Conservation (phyloP, 2,113 vertebrate species). For the Diadophis punctatus region DNA sequence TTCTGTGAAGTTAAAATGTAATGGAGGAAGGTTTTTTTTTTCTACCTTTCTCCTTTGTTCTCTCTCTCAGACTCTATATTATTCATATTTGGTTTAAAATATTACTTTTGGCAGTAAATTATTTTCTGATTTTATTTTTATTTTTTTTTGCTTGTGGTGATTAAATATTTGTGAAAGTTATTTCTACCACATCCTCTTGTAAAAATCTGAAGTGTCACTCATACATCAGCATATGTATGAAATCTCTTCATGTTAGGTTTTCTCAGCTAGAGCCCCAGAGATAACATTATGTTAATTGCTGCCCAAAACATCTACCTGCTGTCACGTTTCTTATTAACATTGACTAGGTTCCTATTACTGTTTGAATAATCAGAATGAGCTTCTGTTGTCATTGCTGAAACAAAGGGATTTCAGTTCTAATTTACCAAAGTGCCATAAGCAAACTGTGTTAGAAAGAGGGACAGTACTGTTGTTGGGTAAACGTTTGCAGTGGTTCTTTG, state of each 20-base stretch:
- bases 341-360: conserved; percentile 36
- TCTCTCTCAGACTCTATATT: too few relatives aligned
- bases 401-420: conserved; percentile 56
- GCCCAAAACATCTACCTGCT: conserved; percentile 48
- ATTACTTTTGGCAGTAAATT: neutral
- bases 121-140: neutral
- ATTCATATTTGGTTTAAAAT: conserved; percentile 38
- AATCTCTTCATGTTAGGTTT: conserved; percentile 50
- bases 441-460: conserved; percentile 31
- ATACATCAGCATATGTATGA: conserved; percentile 36
- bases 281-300: conserved; percentile 55
- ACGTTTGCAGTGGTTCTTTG: conserved; percentile 14
- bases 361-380: conserved; percentile 28
- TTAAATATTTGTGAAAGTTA: conserved; percentile 52
- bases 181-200: conserved; percentile 46
- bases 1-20: too few relatives aligned
- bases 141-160: neutral
- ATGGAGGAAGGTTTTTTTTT: too few relatives aligned
- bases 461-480: conserved; percentile 15
- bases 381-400: conserved; percentile 42
- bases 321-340: conserved; percentile 57
- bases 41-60: too few relatives aligned
- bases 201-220: conserved; percentile 46
- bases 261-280: conserved; percentile 45
- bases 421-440: conserved; percentile 48